A percentile compares a stretch with the other conserved stretches of the same genome.
Evolutionary conservation across 2,888 invertebrate genomes (phyloP).

Genomic region (Apodemia hepburni): DNA sequence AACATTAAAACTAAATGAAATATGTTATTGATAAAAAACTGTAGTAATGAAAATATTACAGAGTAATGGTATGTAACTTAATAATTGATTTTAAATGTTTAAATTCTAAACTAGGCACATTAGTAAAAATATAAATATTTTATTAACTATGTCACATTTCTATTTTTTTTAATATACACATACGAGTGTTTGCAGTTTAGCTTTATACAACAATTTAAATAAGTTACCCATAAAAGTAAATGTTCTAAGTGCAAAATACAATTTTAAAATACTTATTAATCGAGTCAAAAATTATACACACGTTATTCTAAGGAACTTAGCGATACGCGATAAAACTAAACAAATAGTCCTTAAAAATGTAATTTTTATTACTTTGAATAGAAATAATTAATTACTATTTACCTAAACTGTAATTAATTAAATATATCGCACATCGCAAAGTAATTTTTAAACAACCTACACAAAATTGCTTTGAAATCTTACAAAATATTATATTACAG

Average conservation of each 20-base stretch:
- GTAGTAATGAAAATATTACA: too few species aligned
- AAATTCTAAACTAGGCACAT: too few species aligned
- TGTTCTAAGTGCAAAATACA: background rate
- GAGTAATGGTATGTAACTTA: too few species aligned
- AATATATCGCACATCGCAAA: conserved; percentile 9
- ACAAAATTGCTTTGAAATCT: conserved; percentile 1
- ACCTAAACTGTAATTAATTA: background rate
- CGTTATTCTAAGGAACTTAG: background rate
- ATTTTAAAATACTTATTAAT: background rate
- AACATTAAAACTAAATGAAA: too few species aligned
- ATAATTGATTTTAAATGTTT: too few species aligned
- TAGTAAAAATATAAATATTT: too few species aligned
- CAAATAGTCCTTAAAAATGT: background rate
- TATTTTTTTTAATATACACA: background rate
- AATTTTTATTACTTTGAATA: background rate
- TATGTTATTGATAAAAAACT: too few species aligned
- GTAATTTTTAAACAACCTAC: conserved; percentile 8
- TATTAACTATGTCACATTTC: too few species aligned
- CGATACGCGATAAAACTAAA: conserved; percentile 8
- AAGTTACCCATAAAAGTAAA: background rate
- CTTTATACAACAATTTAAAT: background rate
- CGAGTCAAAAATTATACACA: background rate
- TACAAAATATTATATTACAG: conserved; percentile 1
- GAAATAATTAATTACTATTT: background rate
- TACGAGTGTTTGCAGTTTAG: background rate